Conservation (phyloP, 2,797 vertebrate genomes). For the Rallus crepitans region DNA sequence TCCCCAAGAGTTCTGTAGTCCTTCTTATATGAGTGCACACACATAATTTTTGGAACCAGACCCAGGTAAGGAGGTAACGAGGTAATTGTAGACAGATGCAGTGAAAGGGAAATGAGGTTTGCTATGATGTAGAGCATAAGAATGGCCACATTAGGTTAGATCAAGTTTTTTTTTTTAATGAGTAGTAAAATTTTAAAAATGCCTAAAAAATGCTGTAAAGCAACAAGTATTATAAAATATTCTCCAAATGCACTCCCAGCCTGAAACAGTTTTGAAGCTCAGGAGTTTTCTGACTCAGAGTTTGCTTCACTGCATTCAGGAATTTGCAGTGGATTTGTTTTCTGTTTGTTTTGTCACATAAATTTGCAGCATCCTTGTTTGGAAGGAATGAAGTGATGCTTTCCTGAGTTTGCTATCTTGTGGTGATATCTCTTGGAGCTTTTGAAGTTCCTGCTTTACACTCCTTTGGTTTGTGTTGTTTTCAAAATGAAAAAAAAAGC, state of each 20-base stretch:
- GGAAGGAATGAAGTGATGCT: not conserved
- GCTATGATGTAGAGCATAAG: not conserved
- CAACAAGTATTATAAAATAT: not conserved
- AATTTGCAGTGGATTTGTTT: not conserved
- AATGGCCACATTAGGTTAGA: not conserved
- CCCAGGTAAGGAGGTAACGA: not conserved
- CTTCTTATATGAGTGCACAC: not conserved
- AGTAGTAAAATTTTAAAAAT: not conserved
- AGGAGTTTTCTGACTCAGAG: not conserved
- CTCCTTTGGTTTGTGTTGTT: not conserved
- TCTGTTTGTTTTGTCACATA: not conserved
- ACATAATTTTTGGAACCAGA: not conserved
- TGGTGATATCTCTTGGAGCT: not conserved
- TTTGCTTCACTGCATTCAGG: not conserved
- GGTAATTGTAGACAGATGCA: not conserved
- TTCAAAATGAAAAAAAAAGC: conserved; percentile 8
- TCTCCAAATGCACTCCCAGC: not conserved
- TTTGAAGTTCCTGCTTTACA: not conserved
- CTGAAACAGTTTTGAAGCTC: not conserved
- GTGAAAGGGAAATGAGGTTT: not conserved
- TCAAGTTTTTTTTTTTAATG: not conserved
- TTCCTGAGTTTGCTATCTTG: not conserved
- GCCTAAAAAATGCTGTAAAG: not conserved
- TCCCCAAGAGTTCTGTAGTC: not conserved
- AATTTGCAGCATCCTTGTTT: not conserved